Base-by-base conservation (phyloP, 2,797 vertebrate genomes). In the Ispidina picta region DNA sequence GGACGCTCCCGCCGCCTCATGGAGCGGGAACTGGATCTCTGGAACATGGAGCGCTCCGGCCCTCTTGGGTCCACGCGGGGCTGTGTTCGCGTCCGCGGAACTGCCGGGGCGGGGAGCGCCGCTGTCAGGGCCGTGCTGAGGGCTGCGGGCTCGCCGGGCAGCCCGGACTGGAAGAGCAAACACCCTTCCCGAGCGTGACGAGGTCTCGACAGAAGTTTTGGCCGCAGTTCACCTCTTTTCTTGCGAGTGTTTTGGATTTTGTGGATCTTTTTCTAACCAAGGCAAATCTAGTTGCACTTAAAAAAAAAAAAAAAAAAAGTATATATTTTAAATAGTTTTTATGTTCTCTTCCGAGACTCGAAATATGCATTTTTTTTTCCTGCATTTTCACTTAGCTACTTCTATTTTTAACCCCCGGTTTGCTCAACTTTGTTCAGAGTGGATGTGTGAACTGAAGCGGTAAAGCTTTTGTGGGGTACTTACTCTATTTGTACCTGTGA, bases 161-260 rank as follows among this genome's bases (percentile, higher is more conserved):
- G 22, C 5, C 29, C 1, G 5, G 20, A 0, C 0, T 0, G 5
- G 4, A 9, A 12, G 41, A 51, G n/a, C n/a, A n/a, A n/a, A 5
- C 16, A 2, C 2, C 18, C n/a, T 14, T 6, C 19, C 19, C 2
- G 6, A 6, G 18, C 6, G 26, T 12, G 3, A 3, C 23, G 18
- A 8, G 26, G 3, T 3, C 59, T 31, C 8, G 5, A 12, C n/a
- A 3, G 20, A 15, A 6, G 6, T 20, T 78, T 60, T 21, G 11
- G 28, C 18, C 9, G 17, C 54, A n/a, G 52, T 13, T 54, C 52
- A 8, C 9, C 13, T 20, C 14, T 10, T 35, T 12, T 18, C 9
- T 17, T 31, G 2, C 4, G 9, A 29, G 25, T 11, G 28, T 14
- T 62, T 28, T 29, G 26, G 9, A 19, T 52, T 9, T 12, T 5